Conservation (phyloP, 1,140 invertebrate genomes). For the Goniozus legneri region DNA sequence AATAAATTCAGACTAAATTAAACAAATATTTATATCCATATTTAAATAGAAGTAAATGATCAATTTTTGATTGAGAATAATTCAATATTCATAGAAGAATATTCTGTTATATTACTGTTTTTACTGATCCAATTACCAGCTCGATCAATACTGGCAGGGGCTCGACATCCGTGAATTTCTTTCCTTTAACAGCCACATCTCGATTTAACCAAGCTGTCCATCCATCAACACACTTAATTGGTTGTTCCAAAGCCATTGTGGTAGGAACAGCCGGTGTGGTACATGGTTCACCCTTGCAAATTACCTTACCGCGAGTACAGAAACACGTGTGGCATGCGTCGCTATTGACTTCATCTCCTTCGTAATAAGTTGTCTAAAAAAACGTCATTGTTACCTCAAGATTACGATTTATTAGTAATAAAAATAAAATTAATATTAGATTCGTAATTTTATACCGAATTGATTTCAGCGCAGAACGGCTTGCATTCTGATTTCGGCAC, state of each 20-base stretch:
- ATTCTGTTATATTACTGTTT: no score
- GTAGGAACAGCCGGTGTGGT: slow-evolving; percentile 32
- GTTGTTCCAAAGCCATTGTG: slow-evolving; percentile 35
- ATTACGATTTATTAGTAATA: no score
- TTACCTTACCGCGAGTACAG: slow-evolving; percentile 65
- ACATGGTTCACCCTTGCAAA: slow-evolving; percentile 70
- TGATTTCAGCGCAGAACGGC: slow-evolving; percentile 65
- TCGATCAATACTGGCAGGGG: slow-evolving; percentile 56
- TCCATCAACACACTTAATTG: slow-evolving; percentile 59
- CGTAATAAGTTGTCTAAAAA: slow-evolving; percentile 59
- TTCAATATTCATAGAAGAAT: no score
- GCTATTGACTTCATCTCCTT: slow-evolving; percentile 72
- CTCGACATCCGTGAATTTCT: slow-evolving; percentile 60
- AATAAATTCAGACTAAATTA: background rate
- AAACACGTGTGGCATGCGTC: slow-evolving; percentile 76
- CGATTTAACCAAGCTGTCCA: slow-evolving; percentile 77
- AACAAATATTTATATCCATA: background rate
- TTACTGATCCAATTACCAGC: slow-evolving; percentile 52
- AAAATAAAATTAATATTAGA: no score
- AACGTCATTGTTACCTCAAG: no score
- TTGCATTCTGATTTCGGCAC: slow-evolving; percentile 69
- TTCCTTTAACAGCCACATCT: slow-evolving; percentile 48
- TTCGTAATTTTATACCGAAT: slow-evolving; percentile 44
- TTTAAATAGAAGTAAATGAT: background rate
- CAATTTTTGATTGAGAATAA: no score